Evolutionary conservation across 2,888 invertebrate species (phyloP), one percentile per base, ranked within the genome.

Genomic region (Brachylomia viminalis): DNA sequence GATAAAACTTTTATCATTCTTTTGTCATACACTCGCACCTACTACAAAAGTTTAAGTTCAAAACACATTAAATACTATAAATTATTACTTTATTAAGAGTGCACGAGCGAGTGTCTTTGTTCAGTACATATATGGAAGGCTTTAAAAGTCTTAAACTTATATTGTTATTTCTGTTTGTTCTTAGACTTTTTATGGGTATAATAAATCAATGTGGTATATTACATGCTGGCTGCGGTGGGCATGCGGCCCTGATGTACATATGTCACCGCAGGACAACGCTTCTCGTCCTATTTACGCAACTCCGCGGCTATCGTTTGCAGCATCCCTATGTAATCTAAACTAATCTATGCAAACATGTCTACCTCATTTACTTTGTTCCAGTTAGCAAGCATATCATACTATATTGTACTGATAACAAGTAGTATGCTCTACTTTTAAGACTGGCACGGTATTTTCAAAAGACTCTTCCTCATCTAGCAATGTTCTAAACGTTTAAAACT

Each of bases 221-320:
- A 82, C 72, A 74, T 72, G 74, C 83, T 83, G 86, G 85, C 85
- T 86, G 86, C 80, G 75, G 82, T 84, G 62, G 75, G 84, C 79
- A 75, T 70, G 76, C 74, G 75, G 75, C 85, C 87, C 85, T 88
- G 82, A 84, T 83, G 86, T 83, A 83, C 85, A 86, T 81, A 87
- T 89, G 90, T 89, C 89, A 89, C 90, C 86, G 83, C 87, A 87
- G 89, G 87, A 90, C 87, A 83, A 85, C 87, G 84, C 87, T 88
- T 88, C 89, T 88, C 87, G 93, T 88, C 91, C 92, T 88, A 92
- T 92, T 94, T 94, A 92, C 92, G 93, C 91, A 93, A 94, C 72
- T 82, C 78, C 86, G 88, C 82, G 85, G 87, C 89, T 85, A 89
- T 89, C 87, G 82, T 88, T 91, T 90, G 88, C 91, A 92, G 90